phyloP scores from a whole-genome alignment of 2,797 vertebrate genomes.

The Myotis planiceps region DNA sequence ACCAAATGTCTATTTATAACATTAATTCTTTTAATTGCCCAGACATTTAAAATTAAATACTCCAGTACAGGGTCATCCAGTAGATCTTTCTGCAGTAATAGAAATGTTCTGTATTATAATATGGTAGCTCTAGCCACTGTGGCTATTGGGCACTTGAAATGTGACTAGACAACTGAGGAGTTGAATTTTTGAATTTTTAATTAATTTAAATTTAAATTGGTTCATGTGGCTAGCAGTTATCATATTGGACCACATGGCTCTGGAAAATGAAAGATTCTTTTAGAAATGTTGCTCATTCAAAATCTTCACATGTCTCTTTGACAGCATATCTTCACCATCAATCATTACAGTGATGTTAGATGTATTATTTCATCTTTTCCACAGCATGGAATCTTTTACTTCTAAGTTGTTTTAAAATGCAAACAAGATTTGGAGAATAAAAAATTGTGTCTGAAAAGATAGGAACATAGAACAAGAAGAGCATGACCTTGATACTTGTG shows the following conservation, averaged over 20 bases:
- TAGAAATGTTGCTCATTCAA: neutral
- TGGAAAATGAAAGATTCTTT: conserved; percentile 2
- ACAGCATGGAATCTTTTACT: neutral
- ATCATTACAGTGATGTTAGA: neutral
- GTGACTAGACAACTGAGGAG: neutral
- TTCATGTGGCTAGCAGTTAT: neutral
- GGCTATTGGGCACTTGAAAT: neutral
- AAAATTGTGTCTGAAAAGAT: neutral
- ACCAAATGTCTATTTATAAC: neutral
- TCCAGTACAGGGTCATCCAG: fast-evolving
- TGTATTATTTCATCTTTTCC: neutral
- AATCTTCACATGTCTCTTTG: neutral
- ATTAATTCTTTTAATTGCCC: neutral
- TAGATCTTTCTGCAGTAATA: neutral
- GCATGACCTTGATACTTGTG: neutral
- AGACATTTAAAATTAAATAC: neutral
- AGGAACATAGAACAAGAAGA: neutral
- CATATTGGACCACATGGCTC: neutral
- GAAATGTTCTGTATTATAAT: neutral
- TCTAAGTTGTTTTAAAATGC: conserved; percentile 30
- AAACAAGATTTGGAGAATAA: neutral
- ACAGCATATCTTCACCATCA: neutral
- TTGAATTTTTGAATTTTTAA: neutral
- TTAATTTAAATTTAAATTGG: neutral
- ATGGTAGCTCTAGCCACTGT: neutral